Base-by-base conservation (phyloP, 2,113 vertebrate genomes). In the Uropsilus gracilis region DNA sequence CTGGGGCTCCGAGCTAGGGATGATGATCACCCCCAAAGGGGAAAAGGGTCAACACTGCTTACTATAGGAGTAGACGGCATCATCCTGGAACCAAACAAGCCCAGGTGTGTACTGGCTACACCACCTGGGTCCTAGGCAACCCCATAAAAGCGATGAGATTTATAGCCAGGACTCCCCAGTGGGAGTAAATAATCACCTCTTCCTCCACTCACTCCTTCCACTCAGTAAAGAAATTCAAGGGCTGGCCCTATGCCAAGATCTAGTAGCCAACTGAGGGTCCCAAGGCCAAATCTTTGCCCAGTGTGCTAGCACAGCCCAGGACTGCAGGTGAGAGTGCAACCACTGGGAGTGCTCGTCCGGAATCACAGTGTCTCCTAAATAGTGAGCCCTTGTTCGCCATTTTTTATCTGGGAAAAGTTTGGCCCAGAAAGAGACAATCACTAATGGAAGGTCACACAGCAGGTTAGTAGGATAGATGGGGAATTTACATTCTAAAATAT, bases 81-180 rank as follows among this genome's bases (percentile, higher is more conserved):
- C 22, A 84, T 42, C 48, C 55, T 4, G 5, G 46, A 94, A 77
- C 28, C 50, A 39, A 24, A 14, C n/a, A 22, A 63, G 42, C 73
- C 85, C 72, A 85, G 78, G 75, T 83, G 94, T 91, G 86, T 76
- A 48, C 89, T 96, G 83, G 83, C 93, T 94, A 24, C n/a, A 48
- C 87, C 46, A 89, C 78, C 78, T 75, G 82, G 64, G 94, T 89
- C 95, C 95, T 93, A 84, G 97, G 94, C 4, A 48, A 96, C 89
- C 37, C 83, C 57, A 83, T 50, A 72, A 63, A 83, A 63, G 78
- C 37, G 5, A 50, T 57, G 42, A 96, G 86, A 96, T 96, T 96
- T 92, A 89, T 80, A 50, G 30, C 39, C n/a, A 80, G 48, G 73
- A 86, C 39, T 46, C 22, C 87, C 68, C 50, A 78, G n/a, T n/a